Evolutionary conservation across 2,113 vertebrate genomes (phyloP), one percentile per base, ranked within the genome.

Genomic region (Leptobrachium ailaonicum): DNA sequence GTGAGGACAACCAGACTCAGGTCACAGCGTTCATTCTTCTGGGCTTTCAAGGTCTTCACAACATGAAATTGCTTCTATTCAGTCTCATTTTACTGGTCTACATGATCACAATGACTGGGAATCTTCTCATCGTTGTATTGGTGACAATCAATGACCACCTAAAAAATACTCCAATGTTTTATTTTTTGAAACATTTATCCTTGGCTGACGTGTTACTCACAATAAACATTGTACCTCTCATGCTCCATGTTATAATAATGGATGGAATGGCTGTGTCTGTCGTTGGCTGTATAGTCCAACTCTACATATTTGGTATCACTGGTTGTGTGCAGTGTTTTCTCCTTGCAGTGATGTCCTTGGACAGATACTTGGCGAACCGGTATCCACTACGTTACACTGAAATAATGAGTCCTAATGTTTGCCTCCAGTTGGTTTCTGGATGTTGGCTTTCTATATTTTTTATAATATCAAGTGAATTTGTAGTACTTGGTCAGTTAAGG

Each of bases 261-360:
- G 11, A 7, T 8, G 58, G 66, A 4, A 77, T 11, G 70, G 68
- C 42, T 6, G 83, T 83, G 53, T 83, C 83, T 47, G 83, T 84
- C 2, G 20, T 32, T 40, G 78, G 78, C 2, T 87, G 84, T 75
- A 79, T 64, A 32, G 50, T 62, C 1, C 83, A 85, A 50, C 82
- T 85, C 75, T 84, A 76, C 66, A 76, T 85, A 68, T 73, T 75
- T 20, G 75, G 81, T 6, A 67, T 83, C 66, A 84, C 83, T 2
- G 73, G 71, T 6, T 75, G 44, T 3, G 44, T 75, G 3, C 83
- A 87, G 54, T 83, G 83, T 53, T 72, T 47, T 41, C 78, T 87
- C 2, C 72, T 87, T 41, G 66, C 82, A 0, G 75, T 79, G 42
- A 87, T 87, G 85, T 82, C 85, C 2, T 86, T 85, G 32, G 86